Base-by-base conservation (phyloP, 2,113 vertebrate species). In the Limanda limanda region DNA sequence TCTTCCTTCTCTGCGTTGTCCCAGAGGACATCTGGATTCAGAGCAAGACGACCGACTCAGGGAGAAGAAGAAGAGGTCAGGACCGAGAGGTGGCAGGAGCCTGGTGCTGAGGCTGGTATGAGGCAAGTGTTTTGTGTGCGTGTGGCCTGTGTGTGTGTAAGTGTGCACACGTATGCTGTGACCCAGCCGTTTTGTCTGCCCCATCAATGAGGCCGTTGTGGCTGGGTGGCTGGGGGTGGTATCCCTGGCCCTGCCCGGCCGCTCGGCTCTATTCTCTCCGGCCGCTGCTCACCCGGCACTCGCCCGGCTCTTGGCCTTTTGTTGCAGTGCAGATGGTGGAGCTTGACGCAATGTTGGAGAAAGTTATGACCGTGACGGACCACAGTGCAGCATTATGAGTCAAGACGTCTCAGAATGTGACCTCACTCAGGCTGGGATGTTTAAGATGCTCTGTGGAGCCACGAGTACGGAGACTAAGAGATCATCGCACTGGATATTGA, bases 61-160 rank as follows among this genome's bases (percentile, higher is more conserved):
- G 66, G 77, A 90, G 69, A 56, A 68, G 71, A 62, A 75, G 62
- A 74, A 74, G 73, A 58, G 58, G 55, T 74, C 23, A 27, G 69
- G 81, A 48, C 66, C 27, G 70, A 71, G 84, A 83, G 86, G 84
- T 82, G 90, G 85, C 74, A 85, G 86, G 88, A 89, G 81, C 82
- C 86, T 88, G 86, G 85, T 79, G 88, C 89, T 87, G 86, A 90
- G 91, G 90, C 92, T 92, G 92, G 90, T 89, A 93, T 94, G 94
- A 94, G 94, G 93, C 92, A 92, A 94, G 94, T 93, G 88, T 68
- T 88, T 73, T 79, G 75, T 73, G 66, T 80, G 78, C 35, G 83
- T 57, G 84, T 56, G 65, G 51, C 11, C 18, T n/a, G 51, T 1
- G 60, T 1, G 65, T 71, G 69, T 71, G 67, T 74, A 81, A 79